Conservation (phyloP, 2,888 invertebrate genomes). For the Ichneumon xanthorius region DNA sequence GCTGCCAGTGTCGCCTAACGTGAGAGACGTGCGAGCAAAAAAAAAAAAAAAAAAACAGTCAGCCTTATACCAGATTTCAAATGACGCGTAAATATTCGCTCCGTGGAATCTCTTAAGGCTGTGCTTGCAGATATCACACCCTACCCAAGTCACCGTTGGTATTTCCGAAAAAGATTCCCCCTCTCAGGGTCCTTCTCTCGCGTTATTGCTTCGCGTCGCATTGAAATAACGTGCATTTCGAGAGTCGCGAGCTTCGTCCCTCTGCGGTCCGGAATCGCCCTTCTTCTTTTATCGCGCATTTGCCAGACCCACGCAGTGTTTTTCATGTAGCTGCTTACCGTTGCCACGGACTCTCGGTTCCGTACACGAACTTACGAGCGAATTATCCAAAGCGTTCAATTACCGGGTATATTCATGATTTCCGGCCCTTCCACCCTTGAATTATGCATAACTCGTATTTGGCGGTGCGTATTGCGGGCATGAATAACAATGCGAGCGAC, state of each 20-base stretch:
- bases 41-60: conserved; percentile 8
- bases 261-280: not conserved
- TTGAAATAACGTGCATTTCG: conserved; percentile 10
- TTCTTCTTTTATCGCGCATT: not conserved
- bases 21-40: conserved; percentile 19
- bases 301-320: not conserved
- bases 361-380: conserved; percentile 59
- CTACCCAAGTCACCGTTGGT: conserved; percentile 2
- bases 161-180: conserved; percentile 18
- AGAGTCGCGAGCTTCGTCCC: not conserved
- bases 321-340: not conserved
- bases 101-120: conserved; percentile 17
- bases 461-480: conserved; percentile 66
- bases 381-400: conserved; percentile 72
- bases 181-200: not conserved
- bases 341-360: conserved; percentile 21
- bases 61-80: conserved; percentile 38
- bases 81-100: conserved; percentile 42
- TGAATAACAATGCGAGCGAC: conserved; percentile 70
- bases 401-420: conserved; percentile 68
- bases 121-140: conserved; percentile 28
- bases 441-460: conserved; percentile 70
- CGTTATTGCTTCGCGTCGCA: conserved; percentile 8
- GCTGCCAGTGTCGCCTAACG: conserved; percentile 35
- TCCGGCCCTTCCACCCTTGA: conserved; percentile 30